A percentile compares a stretch with the other conserved stretches of the same genome.
Conservation (phyloP, 2,113 vertebrate genomes). For the Entelurus aequoreus region DNA sequence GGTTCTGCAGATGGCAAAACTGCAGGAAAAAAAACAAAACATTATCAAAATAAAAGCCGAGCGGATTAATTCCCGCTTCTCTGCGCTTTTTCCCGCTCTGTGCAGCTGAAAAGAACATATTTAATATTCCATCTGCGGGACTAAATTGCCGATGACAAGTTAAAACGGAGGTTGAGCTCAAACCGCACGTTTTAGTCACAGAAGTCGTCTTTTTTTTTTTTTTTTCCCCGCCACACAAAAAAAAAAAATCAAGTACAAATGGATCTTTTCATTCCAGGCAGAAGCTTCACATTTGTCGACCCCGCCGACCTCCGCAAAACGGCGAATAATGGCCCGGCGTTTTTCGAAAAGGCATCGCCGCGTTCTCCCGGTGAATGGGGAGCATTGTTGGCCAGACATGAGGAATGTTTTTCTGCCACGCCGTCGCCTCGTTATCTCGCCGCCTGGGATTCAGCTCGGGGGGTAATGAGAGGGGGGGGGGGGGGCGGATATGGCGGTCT, state of each 20-base stretch:
- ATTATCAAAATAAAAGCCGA: slow-evolving; percentile 65
- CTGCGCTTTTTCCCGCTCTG: slow-evolving; percentile 10
- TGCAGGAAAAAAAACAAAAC: slow-evolving; percentile 33
- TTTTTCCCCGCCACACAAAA: neutral
- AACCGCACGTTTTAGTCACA: slow-evolving; percentile 10
- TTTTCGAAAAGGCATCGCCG: neutral
- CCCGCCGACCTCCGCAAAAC: neutral
- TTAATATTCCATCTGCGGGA: slow-evolving; percentile 60
- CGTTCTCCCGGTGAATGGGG: too few relatives aligned
- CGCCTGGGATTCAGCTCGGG: slow-evolving; percentile 12
- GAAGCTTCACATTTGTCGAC: slow-evolving; percentile 8
- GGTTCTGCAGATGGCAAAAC: slow-evolving; percentile 50
- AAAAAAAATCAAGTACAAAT: neutral
- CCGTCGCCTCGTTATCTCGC: slow-evolving; percentile 52
- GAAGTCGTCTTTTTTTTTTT: slow-evolving; percentile 10
- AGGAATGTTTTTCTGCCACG: slow-evolving; percentile 7
- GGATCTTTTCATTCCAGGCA: slow-evolving; percentile 9
- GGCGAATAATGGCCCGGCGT: neutral
- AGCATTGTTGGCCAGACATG: slow-evolving; percentile 8
- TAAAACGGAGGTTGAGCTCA: slow-evolving; percentile 38
- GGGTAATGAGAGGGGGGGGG: too few relatives aligned
- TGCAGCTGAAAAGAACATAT: slow-evolving; percentile 50
- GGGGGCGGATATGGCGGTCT: slow-evolving; percentile 37
- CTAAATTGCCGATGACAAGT: slow-evolving; percentile 55
- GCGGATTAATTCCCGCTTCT: slow-evolving; percentile 56